Evolutionary conservation across 2,113 vertebrate species (phyloP).

Genomic region (Macquaria ambigua): DNA sequence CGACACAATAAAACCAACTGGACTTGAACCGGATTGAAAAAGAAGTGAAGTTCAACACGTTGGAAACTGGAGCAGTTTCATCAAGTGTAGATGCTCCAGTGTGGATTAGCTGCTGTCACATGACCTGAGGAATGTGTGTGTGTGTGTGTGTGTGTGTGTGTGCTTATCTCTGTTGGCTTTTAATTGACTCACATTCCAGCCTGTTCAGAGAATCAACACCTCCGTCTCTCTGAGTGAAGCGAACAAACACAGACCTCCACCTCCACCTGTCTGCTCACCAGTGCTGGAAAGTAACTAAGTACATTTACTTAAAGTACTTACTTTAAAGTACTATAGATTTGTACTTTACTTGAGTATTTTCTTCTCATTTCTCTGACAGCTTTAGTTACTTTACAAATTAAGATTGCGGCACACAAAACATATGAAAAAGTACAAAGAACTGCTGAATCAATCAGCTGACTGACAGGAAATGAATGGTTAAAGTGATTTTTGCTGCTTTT

Average conservation of each 20-base stretch:
- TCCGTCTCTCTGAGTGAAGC: background rate
- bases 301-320: too few relatives aligned
- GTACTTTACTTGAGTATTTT: background rate
- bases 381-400: background rate
- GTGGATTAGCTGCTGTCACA: conserved; percentile 50
- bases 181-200: conserved; percentile 65
- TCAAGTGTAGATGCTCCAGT: conserved; percentile 21
- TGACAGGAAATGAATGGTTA: too few relatives aligned
- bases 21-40: background rate
- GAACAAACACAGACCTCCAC: background rate
- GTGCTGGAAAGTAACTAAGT: too few relatives aligned
- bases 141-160: conserved; percentile 29
- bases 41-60: background rate
- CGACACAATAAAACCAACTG: background rate
- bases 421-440: too few relatives aligned
- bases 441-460: too few relatives aligned
- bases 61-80: conserved; percentile 1
- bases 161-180: conserved; percentile 45
- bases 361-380: background rate
- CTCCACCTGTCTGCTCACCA: background rate
- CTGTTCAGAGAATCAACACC: conserved; percentile 24
- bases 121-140: conserved; percentile 59
- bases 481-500: background rate
- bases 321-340: too few relatives aligned
- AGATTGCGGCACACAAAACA: too few relatives aligned